phyloP scores from a whole-genome alignment of 2,888 invertebrate genomes.

The Yponomeuta malinellus region DNA sequence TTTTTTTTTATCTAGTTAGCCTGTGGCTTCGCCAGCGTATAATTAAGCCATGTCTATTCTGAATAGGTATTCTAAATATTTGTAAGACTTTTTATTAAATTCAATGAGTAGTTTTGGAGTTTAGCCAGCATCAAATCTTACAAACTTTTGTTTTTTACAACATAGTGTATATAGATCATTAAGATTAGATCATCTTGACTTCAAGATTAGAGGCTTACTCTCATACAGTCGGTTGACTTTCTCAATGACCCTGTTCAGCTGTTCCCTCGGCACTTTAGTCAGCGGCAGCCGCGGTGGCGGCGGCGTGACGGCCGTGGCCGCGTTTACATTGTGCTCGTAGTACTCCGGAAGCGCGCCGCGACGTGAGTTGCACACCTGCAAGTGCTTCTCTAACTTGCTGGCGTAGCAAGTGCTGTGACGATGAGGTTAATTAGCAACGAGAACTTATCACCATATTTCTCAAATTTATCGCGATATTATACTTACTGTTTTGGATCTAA shows the following conservation, averaged over 20 bases:
- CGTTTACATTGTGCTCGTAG: slow-evolving; percentile 71
- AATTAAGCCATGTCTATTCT: too few relatives aligned
- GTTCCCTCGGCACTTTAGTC: slow-evolving; percentile 39
- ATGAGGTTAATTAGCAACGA: slow-evolving; percentile 15
- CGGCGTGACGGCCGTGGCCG: slow-evolving; percentile 35
- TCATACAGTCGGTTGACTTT: slow-evolving; percentile 59
- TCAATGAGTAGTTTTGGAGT: too few relatives aligned
- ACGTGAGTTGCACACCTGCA: slow-evolving; percentile 83
- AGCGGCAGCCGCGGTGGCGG: slow-evolving; percentile 38
- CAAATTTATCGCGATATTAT: neutral
- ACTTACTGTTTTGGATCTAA: slow-evolving; percentile 84
- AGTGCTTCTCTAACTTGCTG: slow-evolving; percentile 80
- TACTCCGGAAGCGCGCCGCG: slow-evolving; percentile 66
- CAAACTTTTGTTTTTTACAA: too few relatives aligned
- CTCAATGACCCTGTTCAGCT: slow-evolving; percentile 43
- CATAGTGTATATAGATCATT: too few relatives aligned
- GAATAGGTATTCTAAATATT: too few relatives aligned
- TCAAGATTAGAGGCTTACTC: slow-evolving; percentile 38
- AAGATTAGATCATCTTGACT: too few relatives aligned
- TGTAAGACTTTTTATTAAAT: too few relatives aligned
- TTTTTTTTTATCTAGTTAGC: too few relatives aligned
- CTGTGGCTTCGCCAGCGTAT: too few relatives aligned
- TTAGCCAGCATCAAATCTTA: too few relatives aligned
- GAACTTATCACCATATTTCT: neutral
- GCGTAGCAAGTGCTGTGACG: slow-evolving; percentile 78